Evolutionary conservation across 2,888 invertebrate genomes (phyloP), one percentile per base, ranked within the genome.

Genomic region (Athrips mouffetella): DNA sequence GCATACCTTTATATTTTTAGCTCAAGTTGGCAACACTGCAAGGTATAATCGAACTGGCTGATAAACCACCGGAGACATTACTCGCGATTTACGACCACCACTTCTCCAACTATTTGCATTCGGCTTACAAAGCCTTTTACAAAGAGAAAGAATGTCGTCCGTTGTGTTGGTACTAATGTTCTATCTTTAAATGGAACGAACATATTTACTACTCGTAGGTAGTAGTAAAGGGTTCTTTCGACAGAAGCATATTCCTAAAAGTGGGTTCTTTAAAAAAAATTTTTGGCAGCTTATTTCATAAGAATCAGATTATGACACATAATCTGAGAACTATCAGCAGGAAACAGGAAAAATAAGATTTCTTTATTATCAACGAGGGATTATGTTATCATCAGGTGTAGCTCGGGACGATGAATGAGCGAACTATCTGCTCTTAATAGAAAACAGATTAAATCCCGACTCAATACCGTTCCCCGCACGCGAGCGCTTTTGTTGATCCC

Each of bases 1-100:
- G 11, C 37, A 37, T 37, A 21, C 37, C 37, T 37, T n/a, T 37
- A 37, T 37, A 37, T 37, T 37, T 37, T 37, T 37, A 37, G 37
- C 37, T 20, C n/a, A 15, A 33, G 31, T n/a, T 37, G 21, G 37
- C 37, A 21, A 21, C 37, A 37, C 37, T 37, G 37, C 7, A 27
- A 21, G 20, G 37, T 37, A 44, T 44, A 44, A 45, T 45, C 46
- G 42, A 42, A 54, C 56, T 46, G 49, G 53, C 53, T 59, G 68
- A 70, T 67, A 67, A 62, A 60, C 53, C 54, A 54, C 66, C 70
- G 69, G 67, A 69, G 69, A 70, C 68, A 64, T 59, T 55, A 58
- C 54, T 37, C 35, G 51, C 49, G 52, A 70, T 66, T 66, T 68
- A 68, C 63, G 54, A 60, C 57, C 54, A 31, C 56, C 62, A 58